Evolutionary conservation across 2,113 vertebrate species (phyloP).

Genomic region (Hoplias malabaricus): DNA sequence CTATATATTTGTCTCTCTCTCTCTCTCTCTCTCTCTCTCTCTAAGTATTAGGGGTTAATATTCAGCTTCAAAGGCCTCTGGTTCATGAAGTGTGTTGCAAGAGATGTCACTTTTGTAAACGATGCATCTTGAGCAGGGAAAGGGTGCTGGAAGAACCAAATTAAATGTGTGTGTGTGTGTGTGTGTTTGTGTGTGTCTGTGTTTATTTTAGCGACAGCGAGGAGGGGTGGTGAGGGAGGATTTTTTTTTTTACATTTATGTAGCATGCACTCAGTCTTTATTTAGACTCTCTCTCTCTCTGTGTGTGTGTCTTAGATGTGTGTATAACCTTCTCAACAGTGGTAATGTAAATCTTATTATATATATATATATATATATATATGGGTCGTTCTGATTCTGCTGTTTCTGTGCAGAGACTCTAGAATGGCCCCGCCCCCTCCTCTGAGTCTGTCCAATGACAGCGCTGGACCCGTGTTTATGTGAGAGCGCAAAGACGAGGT

Average conservation of each 20-base stretch:
- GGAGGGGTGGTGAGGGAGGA: neutral
- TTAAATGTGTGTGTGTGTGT: neutral
- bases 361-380: too few relatives aligned
- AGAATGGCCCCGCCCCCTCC: too few relatives aligned
- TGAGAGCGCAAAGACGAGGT: too few relatives aligned
- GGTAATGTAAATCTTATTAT: conserved; percentile 21
- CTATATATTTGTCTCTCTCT: neutral
- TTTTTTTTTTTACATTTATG: neutral
- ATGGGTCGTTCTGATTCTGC: too few relatives aligned
- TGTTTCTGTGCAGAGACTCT: too few relatives aligned
- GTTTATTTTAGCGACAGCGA: neutral
- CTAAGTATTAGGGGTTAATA: neutral
- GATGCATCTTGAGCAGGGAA: neutral
- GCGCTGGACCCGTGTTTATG: too few relatives aligned
- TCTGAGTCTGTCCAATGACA: too few relatives aligned
- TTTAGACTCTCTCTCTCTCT: neutral
- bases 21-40: neutral
- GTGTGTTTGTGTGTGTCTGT: neutral
- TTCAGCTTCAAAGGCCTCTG: neutral
- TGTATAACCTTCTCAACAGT: conserved; percentile 25
- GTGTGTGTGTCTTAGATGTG: neutral
- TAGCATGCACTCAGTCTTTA: neutral
- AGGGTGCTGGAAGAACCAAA: neutral
- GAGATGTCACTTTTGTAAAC: neutral
- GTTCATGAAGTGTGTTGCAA: neutral